A percentile compares a stretch with the other conserved stretches of the same genome.
phyloP scores from a whole-genome alignment of 2,888 invertebrate genomes.

The Cryptus armator region DNA sequence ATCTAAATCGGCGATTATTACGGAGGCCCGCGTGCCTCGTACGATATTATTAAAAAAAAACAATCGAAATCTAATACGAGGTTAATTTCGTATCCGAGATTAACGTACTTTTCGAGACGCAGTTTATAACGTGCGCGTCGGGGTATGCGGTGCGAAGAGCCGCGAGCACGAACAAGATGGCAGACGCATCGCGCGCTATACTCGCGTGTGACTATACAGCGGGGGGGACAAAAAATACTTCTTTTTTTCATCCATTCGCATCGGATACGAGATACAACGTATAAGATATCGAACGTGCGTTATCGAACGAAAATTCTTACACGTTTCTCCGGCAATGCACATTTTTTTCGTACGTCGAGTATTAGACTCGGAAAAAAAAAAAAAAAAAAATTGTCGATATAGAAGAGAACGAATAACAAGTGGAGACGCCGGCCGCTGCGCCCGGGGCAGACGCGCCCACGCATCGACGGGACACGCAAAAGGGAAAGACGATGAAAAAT shows the following conservation, averaged over 20 bases:
- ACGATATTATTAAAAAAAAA: neutral
- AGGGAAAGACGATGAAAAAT: slow-evolving; percentile 35
- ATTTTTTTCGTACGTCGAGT: slow-evolving; percentile 47
- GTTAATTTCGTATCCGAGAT: neutral
- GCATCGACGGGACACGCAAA: slow-evolving; percentile 68
- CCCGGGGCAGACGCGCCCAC: slow-evolving; percentile 80
- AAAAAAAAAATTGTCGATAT: neutral
- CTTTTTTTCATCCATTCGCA: slow-evolving; percentile 76
- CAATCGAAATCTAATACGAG: slow-evolving; percentile 17
- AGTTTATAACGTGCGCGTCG: slow-evolving; percentile 15
- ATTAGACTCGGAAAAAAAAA: slow-evolving; percentile 6
- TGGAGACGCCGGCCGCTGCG: slow-evolving; percentile 81
- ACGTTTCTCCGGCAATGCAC: slow-evolving; percentile 41
- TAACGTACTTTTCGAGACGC: slow-evolving; percentile 21
- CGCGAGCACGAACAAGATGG: slow-evolving; percentile 72
- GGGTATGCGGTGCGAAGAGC: slow-evolving; percentile 27
- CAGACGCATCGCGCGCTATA: slow-evolving; percentile 51
- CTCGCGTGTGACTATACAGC: neutral
- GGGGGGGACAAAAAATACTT: neutral
- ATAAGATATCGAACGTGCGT: slow-evolving; percentile 39
- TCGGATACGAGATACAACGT: slow-evolving; percentile 64
- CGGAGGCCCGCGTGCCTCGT: neutral
- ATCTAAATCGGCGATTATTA: neutral
- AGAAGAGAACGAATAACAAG: slow-evolving; percentile 66
- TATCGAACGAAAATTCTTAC: slow-evolving; percentile 12